Conservation (phyloP, 2,113 vertebrate genomes). For the Poicephalus gulielmi region DNA sequence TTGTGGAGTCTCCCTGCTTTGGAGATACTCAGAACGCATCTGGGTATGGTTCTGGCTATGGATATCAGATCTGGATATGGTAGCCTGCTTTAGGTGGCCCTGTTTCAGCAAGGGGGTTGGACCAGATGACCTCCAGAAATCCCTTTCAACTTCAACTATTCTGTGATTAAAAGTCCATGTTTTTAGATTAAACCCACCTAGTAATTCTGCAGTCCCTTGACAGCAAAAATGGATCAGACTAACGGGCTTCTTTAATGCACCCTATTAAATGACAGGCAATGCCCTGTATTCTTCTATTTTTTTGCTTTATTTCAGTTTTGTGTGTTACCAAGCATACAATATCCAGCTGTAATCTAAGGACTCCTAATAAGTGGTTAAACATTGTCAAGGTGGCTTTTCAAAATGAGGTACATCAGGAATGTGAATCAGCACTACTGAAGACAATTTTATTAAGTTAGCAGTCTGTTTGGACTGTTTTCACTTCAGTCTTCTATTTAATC, state of each 20-base stretch:
- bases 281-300: not conserved
- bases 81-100: not conserved
- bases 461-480: not conserved
- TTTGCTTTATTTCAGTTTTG: not conserved
- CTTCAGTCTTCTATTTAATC: not conserved
- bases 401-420: not conserved
- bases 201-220: not conserved
- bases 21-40: accelerated
- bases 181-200: not conserved
- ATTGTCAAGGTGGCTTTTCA: not conserved
- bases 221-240: not conserved
- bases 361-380: not conserved
- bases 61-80: not conserved
- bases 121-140: not conserved
- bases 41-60: not conserved
- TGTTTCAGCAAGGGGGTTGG: not conserved
- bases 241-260: not conserved
- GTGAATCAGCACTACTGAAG: not conserved
- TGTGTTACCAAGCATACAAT: not conserved
- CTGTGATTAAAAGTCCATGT: not conserved
- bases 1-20: not conserved
- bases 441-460: not conserved
- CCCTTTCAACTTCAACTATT: not conserved
- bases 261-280: not conserved
- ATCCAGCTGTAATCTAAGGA: not conserved